Conservation (phyloP, 2,797 vertebrate species). For the Acanthurus lineatus region DNA sequence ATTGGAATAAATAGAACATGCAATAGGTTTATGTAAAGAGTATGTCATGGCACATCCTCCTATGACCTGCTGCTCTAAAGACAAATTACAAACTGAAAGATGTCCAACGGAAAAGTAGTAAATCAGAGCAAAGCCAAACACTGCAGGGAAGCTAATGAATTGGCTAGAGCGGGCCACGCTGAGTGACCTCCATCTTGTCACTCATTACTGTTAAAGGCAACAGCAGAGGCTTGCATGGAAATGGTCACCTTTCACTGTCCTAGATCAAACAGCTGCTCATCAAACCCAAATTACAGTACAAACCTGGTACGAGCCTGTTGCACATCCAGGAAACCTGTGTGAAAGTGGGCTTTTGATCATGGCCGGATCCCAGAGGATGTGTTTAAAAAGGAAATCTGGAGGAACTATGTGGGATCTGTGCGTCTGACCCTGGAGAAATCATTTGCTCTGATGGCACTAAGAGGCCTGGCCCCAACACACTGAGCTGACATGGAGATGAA, state of each 20-base stretch:
- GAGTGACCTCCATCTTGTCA: constrained; percentile 55
- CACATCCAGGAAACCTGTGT: constrained; percentile 25
- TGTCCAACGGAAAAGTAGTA: constrained; percentile 55
- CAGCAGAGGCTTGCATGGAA: constrained; percentile 21
- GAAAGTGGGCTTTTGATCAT: constrained; percentile 62
- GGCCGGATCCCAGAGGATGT: constrained; percentile 13
- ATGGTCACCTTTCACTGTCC: constrained; percentile 39
- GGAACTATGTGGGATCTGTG: constrained; percentile 72
- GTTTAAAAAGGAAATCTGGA: constrained; percentile 49
- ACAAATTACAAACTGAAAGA: constrained; percentile 68
- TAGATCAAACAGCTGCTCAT: constrained; percentile 56
- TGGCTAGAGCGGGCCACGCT: constrained; percentile 50
- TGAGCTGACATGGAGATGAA: constrained; percentile 75
- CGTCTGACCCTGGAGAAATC: constrained; percentile 73
- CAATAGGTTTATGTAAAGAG: constrained; percentile 28
- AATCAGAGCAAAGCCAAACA: constrained; percentile 74
- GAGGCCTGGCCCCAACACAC: constrained; percentile 56
- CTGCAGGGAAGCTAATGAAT: constrained; percentile 64
- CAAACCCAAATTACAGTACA: constrained; percentile 32
- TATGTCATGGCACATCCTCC: constrained; percentile 39
- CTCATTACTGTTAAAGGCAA: constrained; percentile 59
- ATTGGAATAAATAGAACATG: constrained; percentile 43
- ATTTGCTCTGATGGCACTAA: constrained; percentile 71
- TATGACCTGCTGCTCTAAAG: constrained; percentile 44
- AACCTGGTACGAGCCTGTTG: constrained; percentile 30